A percentile compares a stretch with the other conserved stretches of the same genome.
Evolutionary conservation across 1,140 invertebrate species (phyloP).

Genomic region (Hirudo medicinalis): DNA sequence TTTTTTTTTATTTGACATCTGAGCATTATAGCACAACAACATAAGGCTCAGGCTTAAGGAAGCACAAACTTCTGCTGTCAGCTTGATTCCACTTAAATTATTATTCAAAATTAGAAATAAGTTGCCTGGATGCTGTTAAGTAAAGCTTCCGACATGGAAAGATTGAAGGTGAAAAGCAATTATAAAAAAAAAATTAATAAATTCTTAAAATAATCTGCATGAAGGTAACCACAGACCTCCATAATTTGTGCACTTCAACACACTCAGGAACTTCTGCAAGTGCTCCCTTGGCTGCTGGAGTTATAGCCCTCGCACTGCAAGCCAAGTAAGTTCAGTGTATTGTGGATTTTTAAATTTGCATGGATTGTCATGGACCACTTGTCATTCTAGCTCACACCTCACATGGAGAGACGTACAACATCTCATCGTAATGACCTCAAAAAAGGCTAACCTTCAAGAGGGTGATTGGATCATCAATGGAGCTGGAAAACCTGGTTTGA

Average conservation of each 20-base stretch:
- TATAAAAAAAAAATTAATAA: too few species aligned
- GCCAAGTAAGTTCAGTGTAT: slow-evolving; percentile 66
- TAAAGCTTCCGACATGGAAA: too few species aligned
- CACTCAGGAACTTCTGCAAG: slow-evolving; percentile 97
- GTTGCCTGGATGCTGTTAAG: too few species aligned
- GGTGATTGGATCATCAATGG: slow-evolving; percentile 78
- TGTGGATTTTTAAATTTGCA: not conserved
- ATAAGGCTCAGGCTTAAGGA: too few species aligned
- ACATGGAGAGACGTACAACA: slow-evolving; percentile 96
- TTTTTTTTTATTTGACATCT: too few species aligned
- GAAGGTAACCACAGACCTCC: slow-evolving; percentile 91
- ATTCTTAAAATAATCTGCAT: slow-evolving; percentile 8
- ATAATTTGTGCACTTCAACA: slow-evolving; percentile 93
- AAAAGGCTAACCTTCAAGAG: not conserved
- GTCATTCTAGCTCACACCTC: slow-evolving; percentile 38
- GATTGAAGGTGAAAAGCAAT: too few species aligned
- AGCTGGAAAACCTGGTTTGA: slow-evolving; percentile 55
- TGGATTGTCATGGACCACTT: not conserved
- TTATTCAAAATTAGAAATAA: too few species aligned
- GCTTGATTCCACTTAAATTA: too few species aligned
- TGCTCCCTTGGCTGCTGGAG: slow-evolving; percentile 94
- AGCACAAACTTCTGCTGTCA: too few species aligned
- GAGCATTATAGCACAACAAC: too few species aligned
- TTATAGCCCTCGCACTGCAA: slow-evolving; percentile 87
- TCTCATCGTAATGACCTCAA: slow-evolving; percentile 61